Percentiles rank a stretch among this genome's conserved stretches.
Conservation (phyloP, 1,140 invertebrate species). For the Cyphomyrmex costatus region DNA sequence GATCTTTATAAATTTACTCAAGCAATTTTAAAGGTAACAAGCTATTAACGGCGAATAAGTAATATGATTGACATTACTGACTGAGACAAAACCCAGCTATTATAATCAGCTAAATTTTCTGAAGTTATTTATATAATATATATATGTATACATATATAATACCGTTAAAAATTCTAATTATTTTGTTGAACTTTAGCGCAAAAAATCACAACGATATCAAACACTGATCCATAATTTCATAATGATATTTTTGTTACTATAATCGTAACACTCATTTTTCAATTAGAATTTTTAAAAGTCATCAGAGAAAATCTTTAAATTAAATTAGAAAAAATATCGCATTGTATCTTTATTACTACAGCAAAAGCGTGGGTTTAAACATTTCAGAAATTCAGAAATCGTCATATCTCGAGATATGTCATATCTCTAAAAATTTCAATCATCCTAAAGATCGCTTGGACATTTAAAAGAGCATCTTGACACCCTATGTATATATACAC, state of each 20-base stretch:
- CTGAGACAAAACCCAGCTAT: too few species aligned
- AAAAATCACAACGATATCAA: background rate
- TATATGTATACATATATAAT: too few species aligned
- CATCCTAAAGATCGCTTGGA: conserved; percentile 1
- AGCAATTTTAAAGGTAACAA: background rate
- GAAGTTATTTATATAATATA: too few species aligned
- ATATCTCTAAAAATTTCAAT: background rate
- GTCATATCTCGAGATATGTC: background rate
- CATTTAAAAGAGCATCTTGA: conserved; percentile 31
- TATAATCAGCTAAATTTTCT: background rate
- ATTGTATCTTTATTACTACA: background rate
- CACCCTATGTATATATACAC: background rate
- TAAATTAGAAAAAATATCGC: background rate
- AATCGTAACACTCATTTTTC: background rate
- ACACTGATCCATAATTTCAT: background rate
- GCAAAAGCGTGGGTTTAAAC: background rate
- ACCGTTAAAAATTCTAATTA: background rate
- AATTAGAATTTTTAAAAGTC: background rate
- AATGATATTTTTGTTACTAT: background rate
- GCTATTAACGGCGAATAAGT: background rate
- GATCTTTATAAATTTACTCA: background rate
- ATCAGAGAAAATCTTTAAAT: background rate
- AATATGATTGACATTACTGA: background rate
- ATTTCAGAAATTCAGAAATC: conserved; percentile 3
- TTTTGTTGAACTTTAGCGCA: background rate